Evolutionary conservation across 2,797 vertebrate species (phyloP).

Genomic region (Yasuhikotakia modesta): DNA sequence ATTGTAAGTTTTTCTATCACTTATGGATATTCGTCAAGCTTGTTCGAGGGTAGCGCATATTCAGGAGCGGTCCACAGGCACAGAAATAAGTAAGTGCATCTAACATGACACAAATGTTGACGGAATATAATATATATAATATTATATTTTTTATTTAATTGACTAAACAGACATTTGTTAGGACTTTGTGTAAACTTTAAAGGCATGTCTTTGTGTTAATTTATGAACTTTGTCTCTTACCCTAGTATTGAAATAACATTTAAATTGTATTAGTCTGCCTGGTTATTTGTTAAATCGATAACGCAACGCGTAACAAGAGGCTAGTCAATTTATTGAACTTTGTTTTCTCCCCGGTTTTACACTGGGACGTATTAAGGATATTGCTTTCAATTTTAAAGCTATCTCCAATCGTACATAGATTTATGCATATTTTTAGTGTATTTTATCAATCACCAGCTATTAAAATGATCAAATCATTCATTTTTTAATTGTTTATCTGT

Average conservation of each 20-base stretch:
- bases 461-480: not conserved
- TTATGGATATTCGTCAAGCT: conserved; percentile 67
- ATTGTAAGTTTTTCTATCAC: conserved; percentile 68
- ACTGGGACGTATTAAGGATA: not conserved
- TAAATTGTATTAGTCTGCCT: not conserved
- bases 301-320: conserved; percentile 7
- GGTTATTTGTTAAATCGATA: not conserved
- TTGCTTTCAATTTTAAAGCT: not conserved
- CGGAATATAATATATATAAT: not conserved
- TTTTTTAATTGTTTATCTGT: not conserved
- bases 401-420: not conserved
- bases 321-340: conserved; percentile 32
- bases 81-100: conserved; percentile 73
- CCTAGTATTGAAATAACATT: not conserved
- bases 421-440: not conserved
- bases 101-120: not conserved
- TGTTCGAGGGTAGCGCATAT: conserved; percentile 72
- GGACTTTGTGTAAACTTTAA: not conserved
- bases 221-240: not conserved
- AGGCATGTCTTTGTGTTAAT: not conserved
- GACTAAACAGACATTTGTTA: not conserved
- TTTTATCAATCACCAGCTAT: not conserved
- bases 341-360: not conserved
- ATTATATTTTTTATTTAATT: not conserved
- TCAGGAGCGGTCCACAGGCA: conserved; percentile 70